Conservation (phyloP, 2,888 invertebrate genomes). For the Ectemnius cavifrons region DNA sequence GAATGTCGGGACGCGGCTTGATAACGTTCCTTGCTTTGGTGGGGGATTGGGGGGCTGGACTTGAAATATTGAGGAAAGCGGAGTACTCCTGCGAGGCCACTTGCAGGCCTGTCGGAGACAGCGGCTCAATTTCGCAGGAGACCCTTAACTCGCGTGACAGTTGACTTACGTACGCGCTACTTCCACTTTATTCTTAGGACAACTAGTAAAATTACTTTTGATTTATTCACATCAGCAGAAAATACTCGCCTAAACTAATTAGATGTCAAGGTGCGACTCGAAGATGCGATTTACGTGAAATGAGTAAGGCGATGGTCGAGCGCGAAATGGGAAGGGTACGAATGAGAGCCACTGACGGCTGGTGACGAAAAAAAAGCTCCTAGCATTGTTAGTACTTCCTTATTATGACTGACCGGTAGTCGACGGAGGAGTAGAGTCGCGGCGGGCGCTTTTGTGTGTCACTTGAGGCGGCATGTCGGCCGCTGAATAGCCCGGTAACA, state of each 20-base stretch:
- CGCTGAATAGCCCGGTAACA: slow-evolving; percentile 62
- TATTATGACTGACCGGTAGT: slow-evolving; percentile 68
- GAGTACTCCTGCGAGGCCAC: not conserved
- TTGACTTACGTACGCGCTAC: no score
- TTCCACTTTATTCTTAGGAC: no score
- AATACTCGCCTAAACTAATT: no score
- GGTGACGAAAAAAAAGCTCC: slow-evolving; percentile 51
- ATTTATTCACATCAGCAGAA: not conserved
- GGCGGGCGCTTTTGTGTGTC: slow-evolving; percentile 67
- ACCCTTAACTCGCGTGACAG: no score
- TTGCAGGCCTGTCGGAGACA: not conserved
- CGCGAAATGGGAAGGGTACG: not conserved
- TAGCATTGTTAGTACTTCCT: slow-evolving; percentile 64
- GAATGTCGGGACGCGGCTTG: slow-evolving; percentile 1
- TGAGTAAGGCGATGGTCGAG: no score
- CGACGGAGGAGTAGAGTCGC: slow-evolving; percentile 52
- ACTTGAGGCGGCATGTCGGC: slow-evolving; percentile 66
- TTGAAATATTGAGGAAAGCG: slow-evolving; percentile 4
- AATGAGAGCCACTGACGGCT: slow-evolving; percentile 41
- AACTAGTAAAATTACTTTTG: not conserved
- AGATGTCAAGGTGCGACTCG: no score
- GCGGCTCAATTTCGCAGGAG: no score
- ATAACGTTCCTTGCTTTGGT: not conserved
- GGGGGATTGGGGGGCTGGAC: not conserved
- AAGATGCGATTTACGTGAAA: no score